A percentile compares a stretch with the other conserved stretches of the same genome.
phyloP scores from a whole-genome alignment of 2,797 vertebrate species.

The Halcyon chelicuti region DNA sequence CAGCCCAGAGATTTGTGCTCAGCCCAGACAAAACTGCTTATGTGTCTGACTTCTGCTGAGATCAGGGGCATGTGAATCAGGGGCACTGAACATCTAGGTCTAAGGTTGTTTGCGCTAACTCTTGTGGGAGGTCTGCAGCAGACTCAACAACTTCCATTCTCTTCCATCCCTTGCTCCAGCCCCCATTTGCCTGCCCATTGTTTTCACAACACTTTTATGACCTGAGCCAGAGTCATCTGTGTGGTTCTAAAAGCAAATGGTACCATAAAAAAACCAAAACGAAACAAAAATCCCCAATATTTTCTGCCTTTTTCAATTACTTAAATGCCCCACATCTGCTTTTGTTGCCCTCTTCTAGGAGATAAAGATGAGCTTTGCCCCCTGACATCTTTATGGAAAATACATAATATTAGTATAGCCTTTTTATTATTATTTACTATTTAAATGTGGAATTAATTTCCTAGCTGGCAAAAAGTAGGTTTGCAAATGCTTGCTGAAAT shows the following conservation, averaged over 20 bases:
- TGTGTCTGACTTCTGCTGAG: neutral
- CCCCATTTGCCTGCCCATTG: neutral
- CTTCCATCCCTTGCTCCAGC: neutral
- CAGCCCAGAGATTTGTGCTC: neutral
- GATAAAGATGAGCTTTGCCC: neutral
- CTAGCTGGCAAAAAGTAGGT: neutral
- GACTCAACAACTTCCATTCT: neutral
- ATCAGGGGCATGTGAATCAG: neutral
- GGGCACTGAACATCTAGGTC: neutral
- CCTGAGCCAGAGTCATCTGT: neutral
- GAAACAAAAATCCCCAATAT: neutral
- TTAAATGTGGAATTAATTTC: neutral
- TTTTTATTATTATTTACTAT: neutral
- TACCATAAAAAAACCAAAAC: neutral
- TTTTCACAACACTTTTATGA: neutral
- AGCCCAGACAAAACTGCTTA: neutral
- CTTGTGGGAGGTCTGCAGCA: neutral
- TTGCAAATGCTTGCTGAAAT: conserved; percentile 6
- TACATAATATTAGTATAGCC: neutral
- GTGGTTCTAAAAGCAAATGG: neutral
- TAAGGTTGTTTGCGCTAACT: neutral
- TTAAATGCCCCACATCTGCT: neutral
- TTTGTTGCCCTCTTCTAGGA: neutral
- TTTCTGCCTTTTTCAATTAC: neutral
- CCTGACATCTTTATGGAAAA: neutral